Base-by-base conservation (phyloP, 2,888 invertebrate genomes). In the Fissipunctia ypsillon region DNA sequence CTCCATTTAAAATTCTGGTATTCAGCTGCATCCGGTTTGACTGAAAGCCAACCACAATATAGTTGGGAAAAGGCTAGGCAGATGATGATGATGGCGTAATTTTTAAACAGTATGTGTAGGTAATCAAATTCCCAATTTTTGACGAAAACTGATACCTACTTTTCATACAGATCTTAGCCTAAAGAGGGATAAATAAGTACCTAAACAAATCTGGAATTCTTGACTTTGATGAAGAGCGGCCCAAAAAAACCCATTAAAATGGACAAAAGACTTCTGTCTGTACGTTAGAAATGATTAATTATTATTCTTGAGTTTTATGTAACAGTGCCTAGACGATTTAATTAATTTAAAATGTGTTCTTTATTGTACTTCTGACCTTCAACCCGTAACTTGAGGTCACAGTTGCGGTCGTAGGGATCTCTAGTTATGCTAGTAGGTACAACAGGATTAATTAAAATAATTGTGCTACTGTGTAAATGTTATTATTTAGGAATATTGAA, bases 361-460 rank as follows among this genome's bases (percentile, higher is more conserved):
- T 28, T 61, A 59, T 59, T 10, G 22, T 56, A 41, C n/a, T n/a
- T n/a, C n/a, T 35, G 19, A n/a, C 10, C 41, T 50, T 48, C 52
- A 48, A 4, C 14, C 35, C 43, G 12, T 22, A 28, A 54, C 14
- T 50, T 60, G 45, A 22, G 56, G 65, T 66, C 16, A 28, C 31
- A n/a, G 28, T 35, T 48, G 65, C 41, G 52, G 69, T 59, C 7
- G 9, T 22, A 25, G 56, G 72, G n/a, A 41, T 31, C 57, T 28
- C n/a, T n/a, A n/a, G n/a, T n/a, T n/a, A n/a, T n/a, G n/a, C n/a
- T n/a, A n/a, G n/a, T n/a, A n/a, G n/a, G n/a, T n/a, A n/a, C n/a
- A n/a, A n/a, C n/a, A 41, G 43, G 60, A 61, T 77, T 57, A 31
- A 7, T 57, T 50, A 6, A 57, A 68, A 61, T 67, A 61, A 43